Base-by-base conservation (phyloP, 2,797 vertebrate species). In the Platyrinchus mystaceus region DNA sequence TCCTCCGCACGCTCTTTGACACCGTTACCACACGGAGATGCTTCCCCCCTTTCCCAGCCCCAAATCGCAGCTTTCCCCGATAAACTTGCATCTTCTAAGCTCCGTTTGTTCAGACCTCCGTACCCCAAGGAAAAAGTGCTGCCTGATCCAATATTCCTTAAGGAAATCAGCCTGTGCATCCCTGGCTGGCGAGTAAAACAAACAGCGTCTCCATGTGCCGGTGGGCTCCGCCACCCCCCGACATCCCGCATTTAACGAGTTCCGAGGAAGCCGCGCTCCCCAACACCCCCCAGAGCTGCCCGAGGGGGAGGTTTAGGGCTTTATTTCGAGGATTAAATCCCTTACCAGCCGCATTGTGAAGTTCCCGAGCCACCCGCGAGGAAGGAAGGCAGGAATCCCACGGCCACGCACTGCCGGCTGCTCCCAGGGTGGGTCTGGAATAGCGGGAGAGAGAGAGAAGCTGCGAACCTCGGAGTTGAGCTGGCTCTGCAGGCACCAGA, bases 271-370 rank as follows among this genome's bases (percentile, higher is more conserved):
- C 50, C 28, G 10, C 27, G 49, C 27, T 52, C 49, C 93, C 85
- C 64, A 15, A 79, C 69, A 67, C 59, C 78, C 43, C 76, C 75
- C 93, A 46, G 69, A 93, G 95, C 89, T 58, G 63, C 92, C 46
- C 23, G 26, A 21, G 87, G 92, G 30, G 59, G 91, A 91, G 8
- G 5, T 20, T 23, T 17, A 66, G 93, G 71, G 67, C n/a, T 92
- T 79, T 53, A 63, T 84, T 68, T 47, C 64, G 89, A 85, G 86
- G 90, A 97, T 86, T 15, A 52, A 73, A 97, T 96, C 97, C 97
- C 22, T 98, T 98, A 98, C 98, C 98, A 98, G 97, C 84, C 97
- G 97, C 98, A 98, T 98, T 43, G 59, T 87, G 97, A 97, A 97
- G 98, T 97, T 98, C 84, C 97, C 68, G 94, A 96, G 97, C 76